Evolutionary conservation across 2,888 invertebrate genomes (phyloP).

Genomic region (Smittia aterrima): DNA sequence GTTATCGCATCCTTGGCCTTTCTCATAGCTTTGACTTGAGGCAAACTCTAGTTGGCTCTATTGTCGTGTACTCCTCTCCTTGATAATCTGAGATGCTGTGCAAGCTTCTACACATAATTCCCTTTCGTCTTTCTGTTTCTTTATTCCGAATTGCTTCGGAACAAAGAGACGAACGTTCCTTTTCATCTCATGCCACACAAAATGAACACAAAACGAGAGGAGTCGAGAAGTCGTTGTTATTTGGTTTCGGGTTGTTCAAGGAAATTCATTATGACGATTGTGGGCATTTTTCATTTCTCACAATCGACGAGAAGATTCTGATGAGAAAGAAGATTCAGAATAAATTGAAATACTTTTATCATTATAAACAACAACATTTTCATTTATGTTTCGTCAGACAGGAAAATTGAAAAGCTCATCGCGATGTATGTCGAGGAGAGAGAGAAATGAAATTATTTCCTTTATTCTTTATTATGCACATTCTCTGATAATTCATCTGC

Average conservation of each 20-base stretch:
- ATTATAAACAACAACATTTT: not conserved
- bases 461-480: not conserved
- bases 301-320: not conserved
- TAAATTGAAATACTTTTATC: not conserved
- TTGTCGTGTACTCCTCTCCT: not conserved
- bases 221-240: not conserved
- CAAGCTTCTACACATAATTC: not conserved
- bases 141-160: not conserved
- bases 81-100: not conserved
- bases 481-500: conserved; percentile 1
- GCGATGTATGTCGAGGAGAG: not conserved
- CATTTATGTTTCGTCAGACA: not conserved
- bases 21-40: not conserved
- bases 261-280: conserved; percentile 22
- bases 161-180: not conserved
- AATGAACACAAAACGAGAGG: not conserved
- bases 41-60: not conserved
- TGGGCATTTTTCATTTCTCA: not conserved
- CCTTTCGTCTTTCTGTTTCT: not conserved
- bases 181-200: not conserved
- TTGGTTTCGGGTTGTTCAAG: not conserved
- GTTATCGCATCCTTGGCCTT: not conserved
- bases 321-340: not conserved
- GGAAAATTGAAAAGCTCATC: not conserved
- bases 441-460: not conserved